Evolutionary conservation across 2,113 vertebrate genomes (phyloP).

Genomic region (Percina caprodes): DNA sequence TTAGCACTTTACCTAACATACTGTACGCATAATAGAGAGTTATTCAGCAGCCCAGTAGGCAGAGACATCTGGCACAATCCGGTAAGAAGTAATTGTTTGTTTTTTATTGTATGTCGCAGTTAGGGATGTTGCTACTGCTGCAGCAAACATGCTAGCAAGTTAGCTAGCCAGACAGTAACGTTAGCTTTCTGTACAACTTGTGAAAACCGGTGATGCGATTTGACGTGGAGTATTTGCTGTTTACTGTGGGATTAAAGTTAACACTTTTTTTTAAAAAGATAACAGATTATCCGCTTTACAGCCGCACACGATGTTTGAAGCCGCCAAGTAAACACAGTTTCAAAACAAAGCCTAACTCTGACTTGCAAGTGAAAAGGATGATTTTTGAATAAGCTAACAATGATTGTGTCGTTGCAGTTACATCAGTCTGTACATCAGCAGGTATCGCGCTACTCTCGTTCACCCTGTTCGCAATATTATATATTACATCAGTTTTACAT

Average conservation of each 20-base stretch:
- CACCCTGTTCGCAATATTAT: rapidly evolving
- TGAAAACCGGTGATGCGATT: background rate
- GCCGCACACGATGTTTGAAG: background rate
- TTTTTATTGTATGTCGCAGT: background rate
- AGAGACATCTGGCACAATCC: conserved; percentile 11
- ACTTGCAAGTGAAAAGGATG: background rate
- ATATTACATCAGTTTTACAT: background rate
- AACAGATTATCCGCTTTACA: conserved; percentile 6
- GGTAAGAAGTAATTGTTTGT: conserved; percentile 27
- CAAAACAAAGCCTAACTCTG: background rate
- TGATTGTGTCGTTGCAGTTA: background rate
- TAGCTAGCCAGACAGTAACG: conserved; percentile 34
- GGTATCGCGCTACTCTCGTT: background rate
- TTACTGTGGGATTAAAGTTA: conserved; percentile 29
- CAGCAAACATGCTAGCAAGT: conserved; percentile 37
- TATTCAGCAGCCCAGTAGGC: background rate
- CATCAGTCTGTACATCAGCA: background rate
- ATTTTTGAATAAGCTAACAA: background rate
- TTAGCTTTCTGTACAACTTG: conserved; percentile 10
- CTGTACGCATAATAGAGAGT: background rate
- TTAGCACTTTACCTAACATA: background rate
- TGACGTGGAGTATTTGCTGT: conserved; percentile 8
- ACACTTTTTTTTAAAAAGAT: background rate
- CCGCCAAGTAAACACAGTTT: background rate
- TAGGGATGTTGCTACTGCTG: background rate